A percentile compares a stretch with the other conserved stretches of the same genome.
Conservation (phyloP, 2,888 invertebrate genomes). For the Trisateles emortualis region DNA sequence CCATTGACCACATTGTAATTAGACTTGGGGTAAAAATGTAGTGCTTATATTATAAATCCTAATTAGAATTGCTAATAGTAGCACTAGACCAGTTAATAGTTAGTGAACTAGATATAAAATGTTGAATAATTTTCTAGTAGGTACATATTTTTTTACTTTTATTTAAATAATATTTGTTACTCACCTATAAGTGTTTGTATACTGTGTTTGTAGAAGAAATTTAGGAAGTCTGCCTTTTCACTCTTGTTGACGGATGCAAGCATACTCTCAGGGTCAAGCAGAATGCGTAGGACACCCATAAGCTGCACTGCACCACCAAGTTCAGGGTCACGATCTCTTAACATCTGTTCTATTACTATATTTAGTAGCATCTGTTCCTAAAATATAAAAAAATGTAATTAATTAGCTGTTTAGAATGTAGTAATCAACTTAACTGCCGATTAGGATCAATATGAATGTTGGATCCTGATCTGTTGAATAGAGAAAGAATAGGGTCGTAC, state of each 20-base stretch:
- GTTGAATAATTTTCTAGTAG: neutral
- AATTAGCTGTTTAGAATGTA: neutral
- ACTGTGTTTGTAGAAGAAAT: slow-evolving; percentile 99
- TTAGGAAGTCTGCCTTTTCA: slow-evolving; percentile 99
- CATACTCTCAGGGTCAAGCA: slow-evolving; percentile 99
- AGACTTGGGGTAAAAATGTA: slow-evolving; percentile 26
- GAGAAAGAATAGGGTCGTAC: slow-evolving; percentile 76
- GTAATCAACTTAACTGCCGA: too few species aligned
- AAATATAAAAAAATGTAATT: slow-evolving; percentile 21
- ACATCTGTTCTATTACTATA: slow-evolving; percentile 99
- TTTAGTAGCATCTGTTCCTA: slow-evolving; percentile 98
- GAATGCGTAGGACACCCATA: slow-evolving; percentile 96
- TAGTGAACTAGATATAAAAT: neutral
- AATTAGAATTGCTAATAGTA: slow-evolving; percentile 34
- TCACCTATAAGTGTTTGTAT: slow-evolving; percentile 97
- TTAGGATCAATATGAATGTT: too few species aligned
- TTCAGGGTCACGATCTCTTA: slow-evolving; percentile 98
- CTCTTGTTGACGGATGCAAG: slow-evolving; percentile 96
- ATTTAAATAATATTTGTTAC: slow-evolving; percentile 50
- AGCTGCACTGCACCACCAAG: slow-evolving; percentile 98
- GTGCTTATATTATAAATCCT: slow-evolving; percentile 10
- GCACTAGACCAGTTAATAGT: neutral
- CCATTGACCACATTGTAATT: slow-evolving; percentile 25
- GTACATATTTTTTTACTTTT: neutral
- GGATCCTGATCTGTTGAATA: too few species aligned